Percentiles rank a stretch among this genome's conserved stretches.
Evolutionary conservation across 2,888 invertebrate genomes (phyloP).

Genomic region (Lepidocyrtoides sp.): DNA sequence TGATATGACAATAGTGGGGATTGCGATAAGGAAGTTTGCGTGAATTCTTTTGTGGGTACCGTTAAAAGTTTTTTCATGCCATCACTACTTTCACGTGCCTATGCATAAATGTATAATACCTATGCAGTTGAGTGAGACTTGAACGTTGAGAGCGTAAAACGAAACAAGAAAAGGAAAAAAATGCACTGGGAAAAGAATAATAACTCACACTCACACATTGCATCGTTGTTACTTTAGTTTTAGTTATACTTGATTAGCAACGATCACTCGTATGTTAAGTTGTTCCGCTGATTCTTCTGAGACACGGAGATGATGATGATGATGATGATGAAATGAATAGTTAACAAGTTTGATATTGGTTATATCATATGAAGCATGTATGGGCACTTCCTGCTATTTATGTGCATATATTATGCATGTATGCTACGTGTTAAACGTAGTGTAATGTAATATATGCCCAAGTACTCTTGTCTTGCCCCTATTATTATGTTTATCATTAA

Average conservation of each 20-base stretch:
- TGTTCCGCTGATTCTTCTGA: not conserved
- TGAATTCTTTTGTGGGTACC: slow-evolving; percentile 27
- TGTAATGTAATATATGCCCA: too few species aligned
- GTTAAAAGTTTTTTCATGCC: slow-evolving; percentile 13
- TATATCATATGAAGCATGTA: too few species aligned
- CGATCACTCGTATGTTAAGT: not conserved
- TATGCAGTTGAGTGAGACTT: not conserved
- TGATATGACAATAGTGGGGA: not conserved
- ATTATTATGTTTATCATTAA: too few species aligned
- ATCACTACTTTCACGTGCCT: not conserved
- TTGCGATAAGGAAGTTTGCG: slow-evolving; percentile 34
- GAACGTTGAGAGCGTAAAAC: too few species aligned
- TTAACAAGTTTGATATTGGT: too few species aligned
- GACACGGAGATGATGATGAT: not conserved
- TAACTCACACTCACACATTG: slow-evolving; percentile 17
- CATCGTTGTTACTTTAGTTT: too few species aligned
- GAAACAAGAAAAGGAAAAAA: not conserved
- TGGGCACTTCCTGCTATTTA: too few species aligned
- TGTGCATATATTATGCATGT: too few species aligned
- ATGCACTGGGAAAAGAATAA: not conserved
- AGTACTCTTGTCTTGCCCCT: too few species aligned
- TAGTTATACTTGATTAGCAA: not conserved
- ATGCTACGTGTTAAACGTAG: too few species aligned
- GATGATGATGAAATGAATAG: not conserved
- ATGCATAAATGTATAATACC: not conserved